Percentiles rank a stretch among this genome's conserved stretches.
Conservation (phyloP, 2,113 vertebrate genomes). For the Nothoprocta perdicaria region DNA sequence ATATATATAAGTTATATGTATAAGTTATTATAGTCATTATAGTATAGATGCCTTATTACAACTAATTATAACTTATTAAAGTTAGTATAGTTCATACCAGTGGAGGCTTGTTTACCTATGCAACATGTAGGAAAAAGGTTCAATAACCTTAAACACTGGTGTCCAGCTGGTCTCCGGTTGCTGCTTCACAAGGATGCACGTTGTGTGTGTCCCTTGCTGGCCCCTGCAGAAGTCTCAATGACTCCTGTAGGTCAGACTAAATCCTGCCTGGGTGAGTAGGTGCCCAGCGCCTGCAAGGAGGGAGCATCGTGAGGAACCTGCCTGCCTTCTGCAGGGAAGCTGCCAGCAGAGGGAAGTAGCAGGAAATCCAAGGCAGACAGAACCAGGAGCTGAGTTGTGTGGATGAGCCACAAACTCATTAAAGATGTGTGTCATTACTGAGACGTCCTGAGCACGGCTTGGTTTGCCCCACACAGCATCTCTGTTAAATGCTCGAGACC, state of each 20-base stretch:
- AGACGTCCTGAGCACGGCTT: not conserved
- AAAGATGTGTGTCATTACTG: not conserved
- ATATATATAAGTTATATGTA: no score
- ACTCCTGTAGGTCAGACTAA: not conserved
- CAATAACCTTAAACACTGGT: not conserved
- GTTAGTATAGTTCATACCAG: not conserved
- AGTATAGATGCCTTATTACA: not conserved
- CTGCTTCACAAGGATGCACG: not conserved
- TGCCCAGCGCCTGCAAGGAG: not conserved
- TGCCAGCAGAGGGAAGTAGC: not conserved
- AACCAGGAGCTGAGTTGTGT: not conserved
- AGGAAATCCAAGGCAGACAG: not conserved
- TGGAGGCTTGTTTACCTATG: not conserved
- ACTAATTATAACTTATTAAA: not conserved
- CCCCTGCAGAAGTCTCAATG: not conserved
- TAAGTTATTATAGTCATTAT: no score
- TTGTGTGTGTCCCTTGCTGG: not conserved
- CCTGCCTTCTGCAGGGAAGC: not conserved
- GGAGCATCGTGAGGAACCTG: accelerated
- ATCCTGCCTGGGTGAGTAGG: not conserved
- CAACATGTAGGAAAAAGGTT: not conserved
- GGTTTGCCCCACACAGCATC: not conserved
- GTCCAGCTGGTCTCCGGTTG: not conserved
- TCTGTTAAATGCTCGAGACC: not conserved
- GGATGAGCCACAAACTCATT: not conserved